Conservation (phyloP, 2,113 vertebrate species). For the Erpornis zantholeuca region DNA sequence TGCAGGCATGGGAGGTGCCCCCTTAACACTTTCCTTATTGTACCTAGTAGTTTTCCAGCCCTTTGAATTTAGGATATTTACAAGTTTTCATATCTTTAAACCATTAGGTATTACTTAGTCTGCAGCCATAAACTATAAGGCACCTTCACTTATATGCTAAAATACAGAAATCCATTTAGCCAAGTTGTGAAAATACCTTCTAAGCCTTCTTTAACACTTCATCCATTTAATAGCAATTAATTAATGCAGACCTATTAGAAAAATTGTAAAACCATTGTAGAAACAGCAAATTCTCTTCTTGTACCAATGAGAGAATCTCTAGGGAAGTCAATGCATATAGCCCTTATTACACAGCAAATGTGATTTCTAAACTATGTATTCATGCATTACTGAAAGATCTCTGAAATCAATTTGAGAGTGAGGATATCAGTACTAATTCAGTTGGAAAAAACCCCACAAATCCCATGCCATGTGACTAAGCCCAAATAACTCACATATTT, state of each 20-base stretch:
- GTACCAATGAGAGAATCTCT: background rate
- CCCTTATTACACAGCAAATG: background rate
- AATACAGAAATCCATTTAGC: background rate
- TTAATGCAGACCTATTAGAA: background rate
- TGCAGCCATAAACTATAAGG: background rate
- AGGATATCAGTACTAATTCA: background rate
- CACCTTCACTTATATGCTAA: background rate
- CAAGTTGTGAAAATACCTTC: background rate
- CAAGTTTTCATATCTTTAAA: background rate
- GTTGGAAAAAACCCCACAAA: background rate
- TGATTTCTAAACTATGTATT: background rate
- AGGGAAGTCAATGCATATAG: background rate
- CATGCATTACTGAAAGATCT: background rate
- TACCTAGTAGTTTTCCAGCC: background rate
- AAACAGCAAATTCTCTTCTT: background rate
- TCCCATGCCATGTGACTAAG: background rate
- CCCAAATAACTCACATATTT: background rate
- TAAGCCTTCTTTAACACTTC: background rate
- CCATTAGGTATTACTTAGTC: background rate
- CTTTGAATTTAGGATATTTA: slow-evolving; percentile 4
- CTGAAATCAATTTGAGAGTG: background rate
- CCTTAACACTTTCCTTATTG: background rate
- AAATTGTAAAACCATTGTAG: background rate
- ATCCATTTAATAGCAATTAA: background rate
- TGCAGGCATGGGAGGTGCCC: background rate